Evolutionary conservation across 1,140 invertebrate species (phyloP).

Genomic region (Dreissena polymorpha): DNA sequence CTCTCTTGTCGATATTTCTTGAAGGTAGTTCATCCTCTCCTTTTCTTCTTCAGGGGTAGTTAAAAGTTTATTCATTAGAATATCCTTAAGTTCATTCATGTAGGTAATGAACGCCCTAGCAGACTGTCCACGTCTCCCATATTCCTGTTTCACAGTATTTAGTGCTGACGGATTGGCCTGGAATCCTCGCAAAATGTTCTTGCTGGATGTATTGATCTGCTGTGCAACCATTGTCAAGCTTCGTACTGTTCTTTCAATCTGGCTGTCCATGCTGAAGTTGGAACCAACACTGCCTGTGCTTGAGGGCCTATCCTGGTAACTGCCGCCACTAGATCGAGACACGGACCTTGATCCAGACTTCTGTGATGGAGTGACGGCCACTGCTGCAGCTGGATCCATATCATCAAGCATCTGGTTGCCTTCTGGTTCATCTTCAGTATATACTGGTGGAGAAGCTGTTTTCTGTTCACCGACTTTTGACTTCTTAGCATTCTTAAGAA

Average conservation of each 20-base stretch:
- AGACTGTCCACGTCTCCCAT: slow-evolving; percentile 30
- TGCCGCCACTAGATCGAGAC: slow-evolving; percentile 18
- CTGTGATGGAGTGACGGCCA: slow-evolving; percentile 9
- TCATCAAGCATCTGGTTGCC: slow-evolving; percentile 57
- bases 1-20: slow-evolving; percentile 73
- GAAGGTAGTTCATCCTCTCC: slow-evolving; percentile 75
- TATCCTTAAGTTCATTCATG: slow-evolving; percentile 74
- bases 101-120: slow-evolving; percentile 61
- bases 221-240: slow-evolving; percentile 70
- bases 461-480: not conserved
- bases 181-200: slow-evolving; percentile 76
- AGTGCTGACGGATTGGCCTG: slow-evolving; percentile 70
- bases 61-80: slow-evolving; percentile 74
- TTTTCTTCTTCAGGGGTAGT: slow-evolving; percentile 78
- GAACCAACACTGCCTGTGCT: slow-evolving; percentile 57
- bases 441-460: slow-evolving; percentile 8
- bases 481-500: slow-evolving; percentile 56
- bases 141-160: slow-evolving; percentile 63
- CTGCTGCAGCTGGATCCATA: slow-evolving; percentile 37
- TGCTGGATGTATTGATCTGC: slow-evolving; percentile 74
- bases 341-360: slow-evolving; percentile 31
- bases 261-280: slow-evolving; percentile 63
- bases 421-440: slow-evolving; percentile 40
- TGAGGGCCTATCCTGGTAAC: slow-evolving; percentile 34
- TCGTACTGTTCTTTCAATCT: slow-evolving; percentile 69